phyloP scores from a whole-genome alignment of 2,113 vertebrate genomes.

The Anoplopoma fimbria region DNA sequence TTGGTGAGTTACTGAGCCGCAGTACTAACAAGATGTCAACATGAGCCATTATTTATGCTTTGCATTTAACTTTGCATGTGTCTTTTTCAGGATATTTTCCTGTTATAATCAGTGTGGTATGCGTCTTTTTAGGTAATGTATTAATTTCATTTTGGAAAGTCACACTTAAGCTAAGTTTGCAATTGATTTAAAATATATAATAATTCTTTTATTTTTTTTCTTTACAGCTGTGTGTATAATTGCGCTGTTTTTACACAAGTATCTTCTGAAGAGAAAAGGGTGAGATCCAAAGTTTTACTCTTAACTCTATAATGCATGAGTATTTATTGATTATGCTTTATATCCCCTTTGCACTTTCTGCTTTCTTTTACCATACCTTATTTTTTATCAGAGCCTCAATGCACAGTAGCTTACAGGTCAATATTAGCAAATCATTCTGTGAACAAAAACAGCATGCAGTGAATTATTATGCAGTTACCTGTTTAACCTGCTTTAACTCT shows the following conservation, averaged over 20 bases:
- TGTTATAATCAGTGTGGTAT: slow-evolving; percentile 2
- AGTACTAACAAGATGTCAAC: background rate
- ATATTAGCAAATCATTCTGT: background rate
- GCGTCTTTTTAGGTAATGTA: slow-evolving; percentile 50
- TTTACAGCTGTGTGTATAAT: slow-evolving; percentile 20
- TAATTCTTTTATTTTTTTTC: background rate
- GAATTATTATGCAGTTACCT: background rate
- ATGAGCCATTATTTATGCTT: background rate
- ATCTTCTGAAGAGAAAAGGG: slow-evolving; percentile 68
- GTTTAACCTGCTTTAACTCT: background rate
- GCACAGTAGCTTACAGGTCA: background rate
- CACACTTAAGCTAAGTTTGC: background rate
- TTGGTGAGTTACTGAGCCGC: slow-evolving; percentile 44
- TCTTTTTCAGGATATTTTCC: slow-evolving; percentile 48
- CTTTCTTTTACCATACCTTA: background rate
- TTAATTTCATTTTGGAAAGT: background rate
- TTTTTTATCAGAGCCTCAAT: background rate
- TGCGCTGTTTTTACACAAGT: background rate
- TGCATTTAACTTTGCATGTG: slow-evolving; percentile 12
- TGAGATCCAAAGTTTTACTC: slow-evolving; percentile 42
- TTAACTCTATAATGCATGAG: slow-evolving; percentile 29
- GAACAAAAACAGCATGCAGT: background rate
- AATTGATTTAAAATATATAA: background rate
- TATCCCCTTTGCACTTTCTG: background rate
- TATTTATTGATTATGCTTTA: background rate